Percentiles rank a stretch among this genome's conserved stretches.
These are phyloP conservation scores for Porites rus DNA, from an alignment of 92 coral and sea anemone species.

Conservation along the genomic window DNA sequence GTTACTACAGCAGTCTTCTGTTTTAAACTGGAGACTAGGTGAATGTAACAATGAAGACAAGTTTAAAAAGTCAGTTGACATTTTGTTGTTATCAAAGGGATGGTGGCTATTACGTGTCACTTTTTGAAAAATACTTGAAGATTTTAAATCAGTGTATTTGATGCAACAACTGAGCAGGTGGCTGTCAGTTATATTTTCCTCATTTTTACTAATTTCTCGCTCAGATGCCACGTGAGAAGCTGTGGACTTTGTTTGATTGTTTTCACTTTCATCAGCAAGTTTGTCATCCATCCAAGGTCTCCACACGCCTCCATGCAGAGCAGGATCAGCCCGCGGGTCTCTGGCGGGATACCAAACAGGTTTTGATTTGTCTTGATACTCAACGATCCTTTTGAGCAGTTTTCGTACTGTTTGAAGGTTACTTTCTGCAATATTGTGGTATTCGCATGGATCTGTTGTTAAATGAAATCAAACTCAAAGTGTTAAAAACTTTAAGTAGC, in stretches of 20 bases:
- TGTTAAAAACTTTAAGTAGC: background rate
- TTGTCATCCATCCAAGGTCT: slow-evolving; percentile 71
- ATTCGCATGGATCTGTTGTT: slow-evolving; percentile 93
- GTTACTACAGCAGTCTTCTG: background rate
- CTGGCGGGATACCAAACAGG: slow-evolving; percentile 84
- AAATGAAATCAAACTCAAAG: background rate
- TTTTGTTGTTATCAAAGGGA: background rate
- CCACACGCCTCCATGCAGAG: slow-evolving; percentile 75
- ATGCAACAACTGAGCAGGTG: background rate
- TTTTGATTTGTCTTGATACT: slow-evolving; percentile 59
- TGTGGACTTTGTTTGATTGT: background rate
- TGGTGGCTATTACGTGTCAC: background rate
- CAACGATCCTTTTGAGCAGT: slow-evolving; percentile 66
- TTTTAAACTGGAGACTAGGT: background rate
- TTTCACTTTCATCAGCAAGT: background rate
- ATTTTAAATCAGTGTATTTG: background rate
- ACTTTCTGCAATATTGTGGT: slow-evolving; percentile 74
- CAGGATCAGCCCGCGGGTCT: slow-evolving; percentile 78
- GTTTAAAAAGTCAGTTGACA: background rate
- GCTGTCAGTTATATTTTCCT: background rate
- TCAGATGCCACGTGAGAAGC: background rate
- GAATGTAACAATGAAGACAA: background rate
- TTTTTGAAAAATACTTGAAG: background rate
- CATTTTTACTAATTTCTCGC: background rate
- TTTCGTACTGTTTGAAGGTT: slow-evolving; percentile 69